Evolutionary conservation across 1,140 invertebrate species (phyloP), one percentile per base, ranked within the genome.

Genomic region (Bombus confusus): DNA sequence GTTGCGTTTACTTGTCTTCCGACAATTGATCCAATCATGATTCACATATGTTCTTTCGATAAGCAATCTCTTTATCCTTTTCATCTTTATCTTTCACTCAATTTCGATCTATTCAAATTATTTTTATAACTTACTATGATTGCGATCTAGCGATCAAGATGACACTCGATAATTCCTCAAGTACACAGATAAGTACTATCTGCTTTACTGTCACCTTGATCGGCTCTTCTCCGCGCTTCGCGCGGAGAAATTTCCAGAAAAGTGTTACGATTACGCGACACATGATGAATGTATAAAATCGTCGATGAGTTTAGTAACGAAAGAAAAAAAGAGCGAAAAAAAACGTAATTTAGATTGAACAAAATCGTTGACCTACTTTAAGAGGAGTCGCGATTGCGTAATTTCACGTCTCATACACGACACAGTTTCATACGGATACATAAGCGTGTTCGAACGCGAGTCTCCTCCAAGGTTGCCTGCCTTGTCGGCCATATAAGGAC

Each of bases 331-430:
- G 18, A 18, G 2, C 18, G 8, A 66, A 28, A 12, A 22, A 5
- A 34, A 12, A 3, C 13, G 28, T 18, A 13, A 43, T 68, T 2
- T 12, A 37, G 41, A 68, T 79, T 64, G 0, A 41, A 66, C 34
- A 87, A 90, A 90, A 90, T 90, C 66, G 79, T 90, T 83, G 88
- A 90, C 89, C 88, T 59, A 91, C 68, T 90, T 91, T 47, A 31
- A 69, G 39, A 84, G 72, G 43, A 22, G 68, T 57, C 52, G n/a
- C 39, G 52, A 84, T 88, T 85, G 73, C 88, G 80, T 89, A 86
- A 91, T 88, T 79, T 62, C 52, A 52, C 47, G 47, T 52, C 22
- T 52, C 18, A 52, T 52, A 52, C 47, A 18, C 57, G 76, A 52
- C 31, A 66, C 47, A 74, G 12, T 34, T 82, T 76, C 78, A 81